Percentiles rank a stretch among this genome's conserved stretches.
Conservation (phyloP, 1,140 invertebrate species). For the Aphaenogaster rudis region DNA sequence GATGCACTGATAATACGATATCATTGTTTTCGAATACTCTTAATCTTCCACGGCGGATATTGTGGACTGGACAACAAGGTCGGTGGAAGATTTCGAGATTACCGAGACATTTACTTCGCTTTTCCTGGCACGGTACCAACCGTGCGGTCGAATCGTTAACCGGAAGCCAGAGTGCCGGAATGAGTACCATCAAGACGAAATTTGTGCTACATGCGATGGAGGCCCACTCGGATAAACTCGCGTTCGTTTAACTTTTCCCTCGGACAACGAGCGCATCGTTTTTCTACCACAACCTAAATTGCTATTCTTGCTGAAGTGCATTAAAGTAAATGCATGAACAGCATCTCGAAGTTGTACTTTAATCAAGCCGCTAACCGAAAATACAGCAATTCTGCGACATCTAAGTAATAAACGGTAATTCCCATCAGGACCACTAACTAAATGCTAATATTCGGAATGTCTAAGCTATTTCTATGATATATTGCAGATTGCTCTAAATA, state of each 20-base stretch:
- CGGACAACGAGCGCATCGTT: slow-evolving; percentile 18
- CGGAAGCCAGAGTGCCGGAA: slow-evolving; percentile 57
- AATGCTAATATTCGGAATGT: background rate
- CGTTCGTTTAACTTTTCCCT: slow-evolving; percentile 50
- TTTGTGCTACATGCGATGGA: slow-evolving; percentile 47
- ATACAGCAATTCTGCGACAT: background rate
- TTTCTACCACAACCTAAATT: slow-evolving; percentile 20
- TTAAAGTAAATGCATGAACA: slow-evolving; percentile 19
- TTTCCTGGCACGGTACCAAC: slow-evolving; percentile 57
- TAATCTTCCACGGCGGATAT: slow-evolving; percentile 29
- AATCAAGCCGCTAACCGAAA: background rate
- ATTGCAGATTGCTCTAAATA: background rate
- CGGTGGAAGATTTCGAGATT: slow-evolving; percentile 32
- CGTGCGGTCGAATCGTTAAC: slow-evolving; percentile 43
- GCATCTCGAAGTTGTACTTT: background rate
- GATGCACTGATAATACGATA: slow-evolving; percentile 47
- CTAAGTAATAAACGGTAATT: background rate
- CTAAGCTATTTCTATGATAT: background rate
- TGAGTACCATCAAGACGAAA: slow-evolving; percentile 54
- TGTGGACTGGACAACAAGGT: slow-evolving; percentile 27
- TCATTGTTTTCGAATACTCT: slow-evolving; percentile 50
- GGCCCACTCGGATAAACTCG: slow-evolving; percentile 43
- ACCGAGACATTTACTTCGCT: slow-evolving; percentile 46
- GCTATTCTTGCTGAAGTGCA: slow-evolving; percentile 15
- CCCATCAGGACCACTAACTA: background rate